These are phyloP conservation scores for Subacronicta megacephala DNA, from an alignment of 2,888 invertebrate species.

Conservation along the genomic window DNA sequence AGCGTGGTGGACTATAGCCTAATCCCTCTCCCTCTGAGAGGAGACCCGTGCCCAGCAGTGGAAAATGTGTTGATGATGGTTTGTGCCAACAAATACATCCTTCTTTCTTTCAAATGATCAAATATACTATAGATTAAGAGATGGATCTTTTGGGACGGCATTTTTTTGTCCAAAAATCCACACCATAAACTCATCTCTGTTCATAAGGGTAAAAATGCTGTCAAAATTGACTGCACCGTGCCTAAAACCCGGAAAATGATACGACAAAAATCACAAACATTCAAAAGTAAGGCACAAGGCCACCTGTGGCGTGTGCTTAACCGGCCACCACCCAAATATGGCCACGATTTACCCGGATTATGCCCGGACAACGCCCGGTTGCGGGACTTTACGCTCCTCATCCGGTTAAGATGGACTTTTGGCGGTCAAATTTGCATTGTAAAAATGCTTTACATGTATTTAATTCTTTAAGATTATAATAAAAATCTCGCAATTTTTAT, in stretches of 20 bases:
- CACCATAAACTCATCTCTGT: no score
- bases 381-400: constrained; percentile 31
- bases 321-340: constrained; percentile 42
- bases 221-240: background rate
- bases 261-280: constrained; percentile 35
- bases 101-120: no score
- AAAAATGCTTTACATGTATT: background rate
- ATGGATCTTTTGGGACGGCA: no score
- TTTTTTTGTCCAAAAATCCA: no score
- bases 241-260: constrained; percentile 27
- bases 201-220: background rate
- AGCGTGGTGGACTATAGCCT: no score
- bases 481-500: no score
- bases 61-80: no score
- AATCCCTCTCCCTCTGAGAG: no score
- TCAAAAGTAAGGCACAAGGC: constrained; percentile 26
- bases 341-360: constrained; percentile 55
- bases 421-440: constrained; percentile 41
- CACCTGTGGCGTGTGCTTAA: constrained; percentile 54
- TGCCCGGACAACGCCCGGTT: constrained; percentile 46
- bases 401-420: constrained; percentile 43
- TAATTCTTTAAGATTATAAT: no score
- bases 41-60: no score
- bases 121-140: no score
- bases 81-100: no score